Conservation (phyloP, 2,113 vertebrate species). For the Synodontis membranacea region DNA sequence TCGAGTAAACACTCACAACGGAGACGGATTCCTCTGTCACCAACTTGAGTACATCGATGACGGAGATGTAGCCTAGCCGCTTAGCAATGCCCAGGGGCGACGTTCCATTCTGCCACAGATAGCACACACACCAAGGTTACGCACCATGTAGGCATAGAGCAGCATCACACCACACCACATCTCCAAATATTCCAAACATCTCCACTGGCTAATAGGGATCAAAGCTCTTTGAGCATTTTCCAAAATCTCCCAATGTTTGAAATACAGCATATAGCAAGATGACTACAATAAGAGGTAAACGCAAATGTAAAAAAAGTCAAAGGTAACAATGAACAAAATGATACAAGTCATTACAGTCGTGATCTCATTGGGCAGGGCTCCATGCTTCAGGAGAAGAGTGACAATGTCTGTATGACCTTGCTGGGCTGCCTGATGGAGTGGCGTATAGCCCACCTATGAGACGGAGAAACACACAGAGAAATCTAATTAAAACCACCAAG, state of each 20-base stretch:
- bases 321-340: not conserved
- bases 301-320: not conserved
- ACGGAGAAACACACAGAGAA: not conserved
- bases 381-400: constrained; percentile 87
- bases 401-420: constrained; percentile 96
- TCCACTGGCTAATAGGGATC: not conserved
- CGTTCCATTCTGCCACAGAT: constrained; percentile 82
- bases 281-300: not conserved
- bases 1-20: constrained; percentile 71
- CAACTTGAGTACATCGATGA: constrained; percentile 93
- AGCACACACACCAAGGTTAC: constrained; percentile 7
- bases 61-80: constrained; percentile 95
- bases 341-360: constrained; percentile 78
- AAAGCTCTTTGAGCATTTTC: not conserved
- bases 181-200: not conserved
- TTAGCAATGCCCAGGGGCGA: constrained; percentile 93
- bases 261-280: not conserved
- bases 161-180: not conserved
- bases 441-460: constrained; percentile 88
- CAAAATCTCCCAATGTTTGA: not conserved
- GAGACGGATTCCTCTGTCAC: constrained; percentile 86
- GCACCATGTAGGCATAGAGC: constrained; percentile 3
- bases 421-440: constrained; percentile 93
- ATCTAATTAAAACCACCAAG: not conserved
- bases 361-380: constrained; percentile 89